phyloP scores from a whole-genome alignment of 2,113 vertebrate genomes.

The Columbina picui region DNA sequence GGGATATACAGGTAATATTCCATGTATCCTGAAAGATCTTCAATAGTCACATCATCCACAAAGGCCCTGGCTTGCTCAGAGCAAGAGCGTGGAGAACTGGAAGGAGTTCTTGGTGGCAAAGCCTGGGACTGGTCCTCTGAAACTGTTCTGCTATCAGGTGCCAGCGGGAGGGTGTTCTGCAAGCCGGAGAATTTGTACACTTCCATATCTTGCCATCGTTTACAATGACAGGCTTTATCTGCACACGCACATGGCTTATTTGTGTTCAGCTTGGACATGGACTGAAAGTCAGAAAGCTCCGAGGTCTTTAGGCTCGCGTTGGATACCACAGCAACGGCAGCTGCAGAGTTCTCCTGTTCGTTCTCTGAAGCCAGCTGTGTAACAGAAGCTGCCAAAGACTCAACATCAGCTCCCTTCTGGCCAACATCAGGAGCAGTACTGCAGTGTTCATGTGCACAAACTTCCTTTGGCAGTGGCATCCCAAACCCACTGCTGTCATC shows the following conservation, averaged over 20 bases:
- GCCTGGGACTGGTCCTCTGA: conserved; percentile 75
- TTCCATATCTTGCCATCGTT: conserved; percentile 87
- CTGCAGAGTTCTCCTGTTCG: conserved; percentile 37
- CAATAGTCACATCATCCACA: conserved; percentile 97
- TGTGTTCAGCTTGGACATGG: conserved; percentile 80
- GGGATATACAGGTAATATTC: conserved; percentile 97
- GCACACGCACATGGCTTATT: conserved; percentile 59
- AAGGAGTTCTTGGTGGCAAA: conserved; percentile 83
- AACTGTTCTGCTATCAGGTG: conserved; percentile 80
- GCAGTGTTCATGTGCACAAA: conserved; percentile 34
- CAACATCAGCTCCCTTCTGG: conserved; percentile 52
- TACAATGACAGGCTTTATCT: conserved; percentile 77
- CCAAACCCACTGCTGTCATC: conserved; percentile 62
- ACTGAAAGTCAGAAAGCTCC: conserved; percentile 85
- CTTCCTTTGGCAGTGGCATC: conserved; percentile 73
- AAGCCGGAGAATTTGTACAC: conserved; percentile 96
- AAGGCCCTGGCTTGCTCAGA: conserved; percentile 94
- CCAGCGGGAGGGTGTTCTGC: conserved; percentile 79
- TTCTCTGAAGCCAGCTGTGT: not conserved
- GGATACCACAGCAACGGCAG: conserved; percentile 29
- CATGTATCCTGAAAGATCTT: conserved; percentile 98
- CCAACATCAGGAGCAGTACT: conserved; percentile 59
- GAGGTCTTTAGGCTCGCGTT: conserved; percentile 55
- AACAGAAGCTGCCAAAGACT: conserved; percentile 45
- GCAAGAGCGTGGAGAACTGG: conserved; percentile 91